Evolutionary conservation across 1,140 invertebrate genomes (phyloP).

Genomic region (Eciton burchellii): DNA sequence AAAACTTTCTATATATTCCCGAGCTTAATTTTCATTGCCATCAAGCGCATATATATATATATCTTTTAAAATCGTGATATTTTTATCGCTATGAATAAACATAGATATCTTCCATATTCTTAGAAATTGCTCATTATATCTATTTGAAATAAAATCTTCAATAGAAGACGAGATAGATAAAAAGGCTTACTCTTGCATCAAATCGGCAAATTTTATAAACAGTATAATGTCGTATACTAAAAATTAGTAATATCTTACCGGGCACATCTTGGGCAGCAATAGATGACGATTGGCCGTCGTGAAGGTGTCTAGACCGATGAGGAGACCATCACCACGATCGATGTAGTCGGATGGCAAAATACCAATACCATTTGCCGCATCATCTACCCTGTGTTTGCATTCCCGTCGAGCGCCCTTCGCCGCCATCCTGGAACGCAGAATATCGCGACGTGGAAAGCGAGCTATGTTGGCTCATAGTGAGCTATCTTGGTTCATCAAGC

Average conservation of each 20-base stretch:
- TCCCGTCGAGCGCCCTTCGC: slow-evolving; percentile 78
- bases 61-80: background rate
- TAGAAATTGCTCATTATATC: background rate
- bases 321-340: slow-evolving; percentile 80
- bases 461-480: slow-evolving; percentile 42
- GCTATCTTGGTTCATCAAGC: slow-evolving; percentile 36
- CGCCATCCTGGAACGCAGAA: slow-evolving; percentile 71
- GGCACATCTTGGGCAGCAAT: slow-evolving; percentile 78
- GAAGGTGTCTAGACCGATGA: slow-evolving; percentile 82
- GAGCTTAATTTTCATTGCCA: background rate
- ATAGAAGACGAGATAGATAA: background rate
- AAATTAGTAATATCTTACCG: slow-evolving; percentile 73
- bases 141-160: background rate
- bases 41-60: background rate
- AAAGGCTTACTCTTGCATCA: background rate
- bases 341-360: slow-evolving; percentile 82
- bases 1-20: background rate
- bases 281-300: slow-evolving; percentile 80
- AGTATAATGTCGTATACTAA: background rate
- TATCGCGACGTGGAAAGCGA: slow-evolving; percentile 44
- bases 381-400: slow-evolving; percentile 78
- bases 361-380: slow-evolving; percentile 77
- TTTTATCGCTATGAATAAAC: background rate
- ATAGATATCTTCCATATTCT: background rate
- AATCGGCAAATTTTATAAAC: slow-evolving; percentile 5